Evolutionary conservation across 2,797 vertebrate genomes (phyloP).

Genomic region (Rhabdomys pumilio): DNA sequence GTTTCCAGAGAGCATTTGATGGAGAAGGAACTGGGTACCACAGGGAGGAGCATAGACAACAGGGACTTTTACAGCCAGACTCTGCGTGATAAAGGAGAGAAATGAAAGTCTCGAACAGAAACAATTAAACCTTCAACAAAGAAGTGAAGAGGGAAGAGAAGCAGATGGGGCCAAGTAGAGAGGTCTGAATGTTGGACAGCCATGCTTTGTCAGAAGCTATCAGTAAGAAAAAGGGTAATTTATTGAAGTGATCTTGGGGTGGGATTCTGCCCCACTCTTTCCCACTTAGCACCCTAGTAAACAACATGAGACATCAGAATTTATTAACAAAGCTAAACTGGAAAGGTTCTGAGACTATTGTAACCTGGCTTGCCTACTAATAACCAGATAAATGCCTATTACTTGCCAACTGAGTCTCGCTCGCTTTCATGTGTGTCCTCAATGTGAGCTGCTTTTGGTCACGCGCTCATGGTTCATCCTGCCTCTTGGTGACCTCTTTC

Average conservation of each 20-base stretch:
- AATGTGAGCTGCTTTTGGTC: neutral
- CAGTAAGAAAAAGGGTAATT: neutral
- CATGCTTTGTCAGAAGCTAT: neutral
- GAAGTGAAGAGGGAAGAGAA: neutral
- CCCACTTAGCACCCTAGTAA: too few relatives aligned
- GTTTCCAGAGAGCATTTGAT: conserved; percentile 44
- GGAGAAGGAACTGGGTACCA: conserved; percentile 26
- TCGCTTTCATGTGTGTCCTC: neutral
- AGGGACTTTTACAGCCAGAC: conserved; percentile 31
- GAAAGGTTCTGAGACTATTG: too few relatives aligned
- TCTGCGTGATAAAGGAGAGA: neutral
- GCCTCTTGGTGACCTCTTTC: neutral
- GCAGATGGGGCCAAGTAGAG: neutral
- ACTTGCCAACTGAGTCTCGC: too few relatives aligned
- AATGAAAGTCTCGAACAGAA: conserved; percentile 53
- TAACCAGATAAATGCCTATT: too few relatives aligned
- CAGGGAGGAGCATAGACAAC: neutral
- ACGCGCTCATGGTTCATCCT: neutral
- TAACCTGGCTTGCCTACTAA: too few relatives aligned
- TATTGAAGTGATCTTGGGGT: too few relatives aligned
- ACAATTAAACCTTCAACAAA: neutral
- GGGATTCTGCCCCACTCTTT: too few relatives aligned
- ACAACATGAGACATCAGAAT: too few relatives aligned
- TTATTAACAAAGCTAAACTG: too few relatives aligned
- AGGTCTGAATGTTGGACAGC: neutral